Conservation (phyloP, 2,888 invertebrate genomes). For the Pseudoips prasinana region DNA sequence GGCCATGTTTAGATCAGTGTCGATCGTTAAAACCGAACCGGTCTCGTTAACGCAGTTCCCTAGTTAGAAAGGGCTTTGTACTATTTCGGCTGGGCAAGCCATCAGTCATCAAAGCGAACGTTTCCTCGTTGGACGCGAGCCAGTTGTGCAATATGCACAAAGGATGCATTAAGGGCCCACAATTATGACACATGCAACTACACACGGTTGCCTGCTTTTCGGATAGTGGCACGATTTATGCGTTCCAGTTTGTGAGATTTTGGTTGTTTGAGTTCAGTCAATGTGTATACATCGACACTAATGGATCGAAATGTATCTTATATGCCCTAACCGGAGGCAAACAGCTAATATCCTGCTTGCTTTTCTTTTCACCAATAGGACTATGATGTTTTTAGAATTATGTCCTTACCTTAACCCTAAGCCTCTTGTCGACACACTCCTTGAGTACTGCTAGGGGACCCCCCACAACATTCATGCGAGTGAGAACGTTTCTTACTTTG, state of each 20-base stretch:
- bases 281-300: no score
- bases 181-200: constrained; percentile 52
- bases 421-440: constrained; percentile 82
- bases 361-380: no score
- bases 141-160: constrained; percentile 61
- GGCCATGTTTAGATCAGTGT: neutral
- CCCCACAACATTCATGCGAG: constrained; percentile 70
- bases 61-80: constrained; percentile 32
- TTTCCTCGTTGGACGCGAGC: constrained; percentile 69
- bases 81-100: constrained; percentile 44
- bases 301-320: no score
- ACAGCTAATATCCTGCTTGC: no score
- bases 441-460: constrained; percentile 85
- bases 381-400: no score
- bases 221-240: constrained; percentile 9
- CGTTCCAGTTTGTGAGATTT: constrained; percentile 10
- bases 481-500: constrained; percentile 52
- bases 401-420: constrained; percentile 83
- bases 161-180: constrained; percentile 57
- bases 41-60: neutral
- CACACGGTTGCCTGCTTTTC: constrained; percentile 30
- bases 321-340: no score
- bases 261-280: no score
- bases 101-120: constrained; percentile 39
- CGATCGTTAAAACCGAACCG: neutral